Conservation (phyloP, 1,140 invertebrate genomes). For the Drosophila melanogaster region Release_6_plus_ISO1_MT NT_033779.5:19769501-19770000, state of each 20-base stretch:
- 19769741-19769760: slow-evolving; percentile 70
- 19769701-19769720: slow-evolving; percentile 16
- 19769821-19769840: slow-evolving; percentile 8
- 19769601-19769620: slow-evolving; percentile 85
- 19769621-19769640: slow-evolving; percentile 83
- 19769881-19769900: slow-evolving; percentile 15
- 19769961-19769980: not conserved
- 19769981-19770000: not conserved
- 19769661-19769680: slow-evolving; percentile 24
- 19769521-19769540: slow-evolving; percentile 24
- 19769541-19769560: slow-evolving; percentile 82
- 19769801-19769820: not conserved
- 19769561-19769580: slow-evolving; percentile 74
- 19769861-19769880: slow-evolving; percentile 15
- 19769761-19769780: slow-evolving; percentile 56
- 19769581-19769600: slow-evolving; percentile 70
- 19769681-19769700: slow-evolving; percentile 61
- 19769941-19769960: not conserved
- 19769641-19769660: slow-evolving; percentile 18
- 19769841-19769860: slow-evolving; percentile 16
- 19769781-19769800: slow-evolving; percentile 27
- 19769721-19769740: slow-evolving; percentile 19
- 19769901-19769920: slow-evolving; percentile 37
- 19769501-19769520: not conserved
- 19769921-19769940: not conserved